A percentile compares a stretch with the other conserved stretches of the same genome.
phyloP scores from a whole-genome alignment of 2,113 vertebrate genomes.

The Oriolus oriolus region DNA sequence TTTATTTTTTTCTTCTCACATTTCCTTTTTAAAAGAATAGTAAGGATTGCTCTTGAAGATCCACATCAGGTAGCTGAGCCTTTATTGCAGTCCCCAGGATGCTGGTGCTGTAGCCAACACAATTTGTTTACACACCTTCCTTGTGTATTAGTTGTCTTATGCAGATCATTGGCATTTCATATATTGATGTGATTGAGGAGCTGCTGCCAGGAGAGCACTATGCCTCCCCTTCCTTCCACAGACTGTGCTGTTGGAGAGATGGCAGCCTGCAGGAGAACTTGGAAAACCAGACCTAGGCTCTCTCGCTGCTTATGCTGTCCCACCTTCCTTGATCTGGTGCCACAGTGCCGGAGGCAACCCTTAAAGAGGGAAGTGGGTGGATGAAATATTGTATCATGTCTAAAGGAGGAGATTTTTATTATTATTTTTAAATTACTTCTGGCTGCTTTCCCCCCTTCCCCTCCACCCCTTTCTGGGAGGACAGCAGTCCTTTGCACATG shows the following conservation, averaged over 20 bases:
- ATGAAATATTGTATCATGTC: neutral
- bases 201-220: neutral
- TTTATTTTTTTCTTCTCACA: neutral
- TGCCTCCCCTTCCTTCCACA: neutral
- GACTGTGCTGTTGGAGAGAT: neutral
- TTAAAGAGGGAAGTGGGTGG: neutral
- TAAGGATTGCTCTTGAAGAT: neutral
- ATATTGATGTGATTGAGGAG: neutral
- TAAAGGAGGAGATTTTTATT: neutral
- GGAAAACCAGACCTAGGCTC: neutral
- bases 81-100: neutral
- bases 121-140: neutral
- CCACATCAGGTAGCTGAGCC: neutral
- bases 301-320: neutral
- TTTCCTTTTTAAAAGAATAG: neutral
- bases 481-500: neutral
- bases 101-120: neutral
- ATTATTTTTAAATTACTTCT: neutral
- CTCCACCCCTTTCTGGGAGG: neutral
- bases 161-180: neutral
- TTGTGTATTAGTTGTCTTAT: neutral
- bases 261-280: neutral
- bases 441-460: neutral
- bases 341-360: neutral
- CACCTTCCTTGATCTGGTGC: neutral